Evolutionary conservation across 2,888 invertebrate genomes (phyloP).

Genomic region (Xestia c-nigrum): DNA sequence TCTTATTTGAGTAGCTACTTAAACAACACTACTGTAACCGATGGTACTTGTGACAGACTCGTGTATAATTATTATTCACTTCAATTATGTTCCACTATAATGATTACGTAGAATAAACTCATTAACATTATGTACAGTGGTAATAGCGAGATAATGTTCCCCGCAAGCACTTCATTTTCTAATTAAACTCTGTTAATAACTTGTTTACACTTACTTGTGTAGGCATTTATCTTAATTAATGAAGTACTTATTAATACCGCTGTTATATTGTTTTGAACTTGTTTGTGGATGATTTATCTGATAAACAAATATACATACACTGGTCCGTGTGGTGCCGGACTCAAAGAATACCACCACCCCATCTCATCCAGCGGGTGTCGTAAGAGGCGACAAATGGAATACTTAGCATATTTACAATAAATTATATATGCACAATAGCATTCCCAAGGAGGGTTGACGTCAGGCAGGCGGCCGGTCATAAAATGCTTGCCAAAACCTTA

Average conservation of each 20-base stretch:
- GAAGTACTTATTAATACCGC: background rate
- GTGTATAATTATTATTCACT: conserved; percentile 50
- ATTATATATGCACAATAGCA: too few species aligned
- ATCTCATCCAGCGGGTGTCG: too few species aligned
- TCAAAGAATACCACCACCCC: too few species aligned
- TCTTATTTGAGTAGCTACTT: background rate
- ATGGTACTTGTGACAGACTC: conserved; percentile 35
- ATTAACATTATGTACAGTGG: conserved; percentile 54
- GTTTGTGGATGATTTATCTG: background rate
- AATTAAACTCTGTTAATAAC: conserved; percentile 49
- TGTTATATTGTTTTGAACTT: background rate
- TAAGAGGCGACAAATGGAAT: too few species aligned
- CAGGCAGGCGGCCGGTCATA: too few species aligned
- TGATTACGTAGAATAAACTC: conserved; percentile 52
- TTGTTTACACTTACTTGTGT: background rate
- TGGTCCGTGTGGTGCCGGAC: too few species aligned
- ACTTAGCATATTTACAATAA: too few species aligned
- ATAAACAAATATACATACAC: background rate
- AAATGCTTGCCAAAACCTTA: too few species aligned
- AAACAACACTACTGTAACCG: background rate
- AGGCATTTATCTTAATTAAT: conserved; percentile 21
- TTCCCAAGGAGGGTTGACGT: too few species aligned
- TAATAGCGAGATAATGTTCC: conserved; percentile 55
- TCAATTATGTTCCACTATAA: conserved; percentile 54
- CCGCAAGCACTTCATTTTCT: conserved; percentile 38